phyloP scores from a whole-genome alignment of 1,140 invertebrate genomes.

The Drosophila guanche region DNA sequence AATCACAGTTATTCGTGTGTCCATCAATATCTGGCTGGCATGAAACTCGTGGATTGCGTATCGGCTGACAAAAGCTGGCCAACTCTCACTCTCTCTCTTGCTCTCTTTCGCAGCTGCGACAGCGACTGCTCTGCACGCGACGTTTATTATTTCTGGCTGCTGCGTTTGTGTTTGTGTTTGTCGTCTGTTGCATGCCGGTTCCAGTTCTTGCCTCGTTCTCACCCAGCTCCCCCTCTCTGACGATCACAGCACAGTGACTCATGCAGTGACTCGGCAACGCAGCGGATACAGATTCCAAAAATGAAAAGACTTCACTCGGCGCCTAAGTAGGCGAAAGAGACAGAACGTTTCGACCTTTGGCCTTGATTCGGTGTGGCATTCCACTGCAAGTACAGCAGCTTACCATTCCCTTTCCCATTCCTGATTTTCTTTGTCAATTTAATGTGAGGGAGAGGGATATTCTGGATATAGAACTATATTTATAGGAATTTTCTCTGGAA shows the following conservation, averaged over 20 bases:
- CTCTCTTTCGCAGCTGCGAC: background rate
- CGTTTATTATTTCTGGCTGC: background rate
- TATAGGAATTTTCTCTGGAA: no score
- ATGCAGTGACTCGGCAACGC: constrained; percentile 11
- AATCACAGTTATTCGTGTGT: background rate
- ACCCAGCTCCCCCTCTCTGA: constrained; percentile 3
- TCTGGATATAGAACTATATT: no score
- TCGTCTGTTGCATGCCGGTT: constrained; percentile 49
- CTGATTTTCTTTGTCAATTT: background rate
- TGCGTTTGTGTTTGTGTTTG: constrained; percentile 27
- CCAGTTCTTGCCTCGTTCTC: constrained; percentile 23
- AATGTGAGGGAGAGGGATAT: no score
- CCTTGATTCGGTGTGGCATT: constrained; percentile 32
- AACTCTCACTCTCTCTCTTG: background rate
- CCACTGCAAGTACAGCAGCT: background rate
- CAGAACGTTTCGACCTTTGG: constrained; percentile 26
- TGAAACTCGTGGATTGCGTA: background rate
- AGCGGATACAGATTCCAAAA: constrained; percentile 42
- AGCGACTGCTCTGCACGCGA: no score
- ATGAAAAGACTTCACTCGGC: constrained; percentile 25
- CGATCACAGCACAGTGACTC: constrained; percentile 30
- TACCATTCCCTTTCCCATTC: no score
- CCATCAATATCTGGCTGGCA: constrained; percentile 28
- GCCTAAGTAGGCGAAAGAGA: constrained; percentile 4
- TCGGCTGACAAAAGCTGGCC: constrained; percentile 9